Conservation (phyloP, 2,113 vertebrate genomes). For the Hiodon alosoides region DNA sequence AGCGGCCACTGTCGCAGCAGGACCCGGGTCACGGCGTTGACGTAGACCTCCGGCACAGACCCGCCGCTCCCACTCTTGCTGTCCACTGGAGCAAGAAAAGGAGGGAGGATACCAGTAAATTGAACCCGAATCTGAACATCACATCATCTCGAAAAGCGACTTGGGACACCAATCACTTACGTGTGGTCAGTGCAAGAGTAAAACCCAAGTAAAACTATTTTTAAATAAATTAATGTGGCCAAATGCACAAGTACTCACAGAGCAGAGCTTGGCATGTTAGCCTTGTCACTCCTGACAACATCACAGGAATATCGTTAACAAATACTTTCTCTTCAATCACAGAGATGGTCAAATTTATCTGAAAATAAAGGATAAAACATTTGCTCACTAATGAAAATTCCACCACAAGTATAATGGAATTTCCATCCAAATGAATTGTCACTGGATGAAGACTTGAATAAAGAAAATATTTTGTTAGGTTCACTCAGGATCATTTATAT, state of each 20-base stretch:
- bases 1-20: conserved; percentile 80
- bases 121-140: not conserved
- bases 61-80: conserved; percentile 51
- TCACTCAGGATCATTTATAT: not conserved
- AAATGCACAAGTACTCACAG: conserved; percentile 64
- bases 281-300: conserved; percentile 73
- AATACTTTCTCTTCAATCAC: conserved; percentile 69
- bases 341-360: conserved; percentile 63
- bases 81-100: conserved; percentile 59
- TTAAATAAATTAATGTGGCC: not conserved
- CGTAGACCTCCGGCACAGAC: conserved; percentile 59
- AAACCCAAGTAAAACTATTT: not conserved
- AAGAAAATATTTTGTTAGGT: not conserved
- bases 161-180: not conserved
- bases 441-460: no score
- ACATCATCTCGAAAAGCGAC: not conserved
- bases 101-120: not conserved
- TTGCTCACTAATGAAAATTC: not conserved
- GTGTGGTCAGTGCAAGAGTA: not conserved
- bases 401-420: not conserved
- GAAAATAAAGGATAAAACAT: conserved; percentile 19
- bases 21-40: conserved; percentile 72
- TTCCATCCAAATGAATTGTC: no score
- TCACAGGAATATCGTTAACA: conserved; percentile 82
- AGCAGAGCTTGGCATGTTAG: conserved; percentile 76